phyloP scores from a whole-genome alignment of 2,888 invertebrate species.

The Drosophila paramelanica region DNA sequence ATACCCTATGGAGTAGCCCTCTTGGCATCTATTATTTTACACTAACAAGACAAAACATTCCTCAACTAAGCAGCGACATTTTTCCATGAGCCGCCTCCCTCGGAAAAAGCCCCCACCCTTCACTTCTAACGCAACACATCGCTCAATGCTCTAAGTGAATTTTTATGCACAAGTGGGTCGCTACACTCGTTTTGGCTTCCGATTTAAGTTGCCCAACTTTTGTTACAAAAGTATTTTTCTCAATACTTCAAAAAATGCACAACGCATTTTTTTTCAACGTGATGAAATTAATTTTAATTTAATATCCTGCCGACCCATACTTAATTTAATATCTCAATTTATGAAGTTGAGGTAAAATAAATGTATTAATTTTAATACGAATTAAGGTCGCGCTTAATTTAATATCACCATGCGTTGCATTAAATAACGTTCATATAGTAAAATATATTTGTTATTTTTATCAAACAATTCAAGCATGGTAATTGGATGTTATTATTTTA shows the following conservation, averaged over 20 bases:
- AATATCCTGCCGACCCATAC: neutral
- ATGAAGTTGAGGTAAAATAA: no score
- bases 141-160: constrained; percentile 59
- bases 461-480: neutral
- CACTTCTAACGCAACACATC: constrained; percentile 22
- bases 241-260: constrained; percentile 3
- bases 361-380: neutral
- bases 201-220: neutral
- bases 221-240: neutral
- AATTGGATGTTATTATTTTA: constrained; percentile 3
- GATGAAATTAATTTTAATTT: neutral
- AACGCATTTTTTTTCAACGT: neutral
- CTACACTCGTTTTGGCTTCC: constrained; percentile 29
- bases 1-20: neutral
- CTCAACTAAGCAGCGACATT: constrained; percentile 58
- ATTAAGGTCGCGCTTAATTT: neutral
- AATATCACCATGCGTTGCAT: neutral
- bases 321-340: neutral
- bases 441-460: neutral
- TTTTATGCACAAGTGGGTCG: constrained; percentile 50
- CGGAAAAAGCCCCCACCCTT: neutral
- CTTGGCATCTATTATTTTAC: constrained; percentile 68
- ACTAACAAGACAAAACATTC: constrained; percentile 70
- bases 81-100: constrained; percentile 2
- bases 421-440: neutral